Percentiles rank a stretch among this genome's conserved stretches.
phyloP scores from a whole-genome alignment of 2,888 invertebrate genomes.

The Luperina testacea region DNA sequence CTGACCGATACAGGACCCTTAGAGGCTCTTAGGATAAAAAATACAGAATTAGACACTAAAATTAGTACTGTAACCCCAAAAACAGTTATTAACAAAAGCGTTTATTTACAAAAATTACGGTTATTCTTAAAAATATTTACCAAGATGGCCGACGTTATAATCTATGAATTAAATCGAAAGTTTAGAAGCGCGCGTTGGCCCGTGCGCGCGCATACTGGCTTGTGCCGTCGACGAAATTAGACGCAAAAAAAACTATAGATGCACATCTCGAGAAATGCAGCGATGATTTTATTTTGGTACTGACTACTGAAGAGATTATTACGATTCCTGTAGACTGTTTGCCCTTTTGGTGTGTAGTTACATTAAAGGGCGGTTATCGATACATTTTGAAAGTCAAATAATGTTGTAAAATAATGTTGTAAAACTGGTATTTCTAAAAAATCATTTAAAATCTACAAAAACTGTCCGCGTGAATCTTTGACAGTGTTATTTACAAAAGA shows the following conservation, averaged over 20 bases:
- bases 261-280: slow-evolving; percentile 88
- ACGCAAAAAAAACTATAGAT: slow-evolving; percentile 82
- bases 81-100: slow-evolving; percentile 70
- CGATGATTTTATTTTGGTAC: slow-evolving; percentile 81
- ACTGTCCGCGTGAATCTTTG: neutral
- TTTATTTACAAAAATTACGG: slow-evolving; percentile 58
- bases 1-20: slow-evolving; percentile 67
- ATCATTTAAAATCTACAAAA: neutral
- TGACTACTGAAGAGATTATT: slow-evolving; percentile 74
- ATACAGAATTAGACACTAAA: slow-evolving; percentile 63
- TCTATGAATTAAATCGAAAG: slow-evolving; percentile 68
- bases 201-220: slow-evolving; percentile 86
- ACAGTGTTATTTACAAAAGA: slow-evolving; percentile 16
- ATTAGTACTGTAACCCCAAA: slow-evolving; percentile 60
- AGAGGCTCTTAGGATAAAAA: slow-evolving; percentile 64
- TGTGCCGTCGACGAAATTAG: slow-evolving; percentile 88
- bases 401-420: neutral
- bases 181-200: slow-evolving; percentile 80
- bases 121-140: slow-evolving; percentile 75
- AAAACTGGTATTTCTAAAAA: neutral
- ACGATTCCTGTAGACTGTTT: slow-evolving; percentile 42
- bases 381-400: neutral
- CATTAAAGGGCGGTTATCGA: slow-evolving; percentile 11
- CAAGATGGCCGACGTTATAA: slow-evolving; percentile 70
- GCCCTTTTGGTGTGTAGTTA: slow-evolving; percentile 41